Evolutionary conservation across 2,888 invertebrate species (phyloP), one percentile per base, ranked within the genome.

Genomic region (Chrysomela aeneicollis): DNA sequence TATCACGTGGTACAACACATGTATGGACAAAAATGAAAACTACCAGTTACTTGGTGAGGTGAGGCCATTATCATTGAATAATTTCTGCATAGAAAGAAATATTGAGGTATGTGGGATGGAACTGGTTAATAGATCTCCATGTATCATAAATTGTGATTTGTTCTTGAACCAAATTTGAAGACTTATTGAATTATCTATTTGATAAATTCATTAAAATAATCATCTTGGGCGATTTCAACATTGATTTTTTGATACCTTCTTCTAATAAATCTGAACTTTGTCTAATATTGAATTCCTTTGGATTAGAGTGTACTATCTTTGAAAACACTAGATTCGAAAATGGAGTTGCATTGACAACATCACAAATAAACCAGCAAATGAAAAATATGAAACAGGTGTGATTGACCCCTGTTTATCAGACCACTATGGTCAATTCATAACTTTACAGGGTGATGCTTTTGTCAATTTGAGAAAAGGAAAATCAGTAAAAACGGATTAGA

Each of bases 21-120:
- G n/a, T n/a, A n/a, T n/a, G n/a, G n/a, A n/a, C n/a, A n/a, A n/a
- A n/a, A n/a, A n/a, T n/a, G n/a, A n/a, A n/a, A n/a, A n/a, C n/a
- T n/a, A n/a, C n/a, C n/a, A n/a, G n/a, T n/a, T n/a, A n/a, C n/a
- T n/a, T n/a, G n/a, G n/a, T n/a, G n/a, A 53, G 35, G 53, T 53
- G 26, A 53, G 35, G 18, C 53, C 35, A 53, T 32, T 53, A 53
- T 18, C 10, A 53, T 53, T 51, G 15, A 51, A 51, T 22, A 51
- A 51, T 22, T 51, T 51, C 51, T 9, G 51, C 51, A 51, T 51
- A 22, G 51, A 22, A 51, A 51, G 51, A 51, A n/a, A 51, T 51
- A 51, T 51, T 26, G 12, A 51, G 22, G 51, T 22, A 21, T 15
- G n/a, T 51, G 51, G 51, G 22, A 30, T 51, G 0, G 8, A 22